These are phyloP conservation scores for Equus quagga DNA, from an alignment of 2,113 vertebrate genomes.

Conservation along the genomic window DNA sequence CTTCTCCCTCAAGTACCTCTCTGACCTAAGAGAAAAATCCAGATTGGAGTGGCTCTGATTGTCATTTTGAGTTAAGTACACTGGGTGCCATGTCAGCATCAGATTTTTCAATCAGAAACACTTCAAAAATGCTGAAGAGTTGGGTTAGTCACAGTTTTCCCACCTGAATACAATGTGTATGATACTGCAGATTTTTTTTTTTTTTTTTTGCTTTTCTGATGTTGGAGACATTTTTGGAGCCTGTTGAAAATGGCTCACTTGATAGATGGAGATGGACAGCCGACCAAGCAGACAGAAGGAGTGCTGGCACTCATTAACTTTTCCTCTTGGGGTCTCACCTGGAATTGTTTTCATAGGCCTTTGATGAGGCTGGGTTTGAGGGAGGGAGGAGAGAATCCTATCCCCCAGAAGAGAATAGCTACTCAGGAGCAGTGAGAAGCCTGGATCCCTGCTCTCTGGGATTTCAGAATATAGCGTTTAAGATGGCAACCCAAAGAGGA, in stretches of 20 bases:
- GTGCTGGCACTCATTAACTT: slow-evolving; percentile 76
- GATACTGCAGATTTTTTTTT: accelerated
- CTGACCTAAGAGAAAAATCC: slow-evolving; percentile 54
- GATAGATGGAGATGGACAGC: neutral
- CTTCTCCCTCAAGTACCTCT: slow-evolving; percentile 39
- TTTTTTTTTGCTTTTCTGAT: neutral
- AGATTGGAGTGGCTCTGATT: neutral
- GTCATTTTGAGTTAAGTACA: neutral
- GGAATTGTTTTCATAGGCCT: slow-evolving; percentile 84
- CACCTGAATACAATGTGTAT: neutral
- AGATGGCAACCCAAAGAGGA: slow-evolving; percentile 21
- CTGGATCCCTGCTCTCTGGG: neutral
- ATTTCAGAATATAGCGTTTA: slow-evolving; percentile 24
- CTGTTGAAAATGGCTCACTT: slow-evolving; percentile 17
- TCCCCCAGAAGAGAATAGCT: slow-evolving; percentile 72
- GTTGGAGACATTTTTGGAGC: neutral
- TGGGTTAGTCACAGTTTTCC: slow-evolving; percentile 11
- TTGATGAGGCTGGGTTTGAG: slow-evolving; percentile 83
- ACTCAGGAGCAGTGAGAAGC: neutral
- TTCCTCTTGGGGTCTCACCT: slow-evolving; percentile 80
- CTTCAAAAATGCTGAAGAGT: slow-evolving; percentile 40
- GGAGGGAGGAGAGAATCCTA: slow-evolving; percentile 76
- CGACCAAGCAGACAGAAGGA: slow-evolving; percentile 24
- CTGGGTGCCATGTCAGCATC: slow-evolving; percentile 34
- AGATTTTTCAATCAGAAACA: slow-evolving; percentile 56